phyloP scores from a whole-genome alignment of 2,113 vertebrate genomes.

The Callocephalon fimbriatum region DNA sequence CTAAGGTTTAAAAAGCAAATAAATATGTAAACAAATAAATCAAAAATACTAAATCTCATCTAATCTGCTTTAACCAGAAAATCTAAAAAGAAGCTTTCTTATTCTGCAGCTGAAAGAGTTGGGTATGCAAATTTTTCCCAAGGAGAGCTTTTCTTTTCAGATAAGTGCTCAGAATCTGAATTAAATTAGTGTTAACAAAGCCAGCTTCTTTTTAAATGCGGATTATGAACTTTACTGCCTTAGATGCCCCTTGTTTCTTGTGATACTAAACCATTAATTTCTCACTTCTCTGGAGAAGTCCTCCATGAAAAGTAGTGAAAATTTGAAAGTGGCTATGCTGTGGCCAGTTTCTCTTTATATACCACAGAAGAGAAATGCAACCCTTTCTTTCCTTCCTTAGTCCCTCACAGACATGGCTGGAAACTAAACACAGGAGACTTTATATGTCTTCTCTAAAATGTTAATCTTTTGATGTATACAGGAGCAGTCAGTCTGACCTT shows the following conservation, averaged over 20 bases:
- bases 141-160: not conserved
- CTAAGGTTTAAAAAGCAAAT: slow-evolving; percentile 59
- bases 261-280: rapidly evolving
- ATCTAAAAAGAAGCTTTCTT: not conserved
- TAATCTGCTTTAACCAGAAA: slow-evolving; percentile 52
- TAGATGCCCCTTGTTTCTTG: not conserved
- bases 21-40: slow-evolving; percentile 68
- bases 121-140: not conserved
- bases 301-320: not conserved
- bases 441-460: not conserved
- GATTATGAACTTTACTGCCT: not conserved
- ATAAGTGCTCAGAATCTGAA: not conserved
- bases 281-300: not conserved
- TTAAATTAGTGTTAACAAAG: not conserved
- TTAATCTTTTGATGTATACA: rapidly evolving
- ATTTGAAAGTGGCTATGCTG: rapidly evolving
- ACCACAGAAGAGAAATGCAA: not conserved
- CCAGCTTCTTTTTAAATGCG: not conserved
- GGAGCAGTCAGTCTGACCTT: not conserved
- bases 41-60: slow-evolving; percentile 61
- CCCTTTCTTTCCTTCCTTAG: not conserved
- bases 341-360: not conserved
- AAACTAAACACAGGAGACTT: rapidly evolving
- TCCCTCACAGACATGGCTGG: not conserved
- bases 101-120: not conserved